Base-by-base conservation (phyloP, 2,888 invertebrate species). In the Pseudoips prasinana region DNA sequence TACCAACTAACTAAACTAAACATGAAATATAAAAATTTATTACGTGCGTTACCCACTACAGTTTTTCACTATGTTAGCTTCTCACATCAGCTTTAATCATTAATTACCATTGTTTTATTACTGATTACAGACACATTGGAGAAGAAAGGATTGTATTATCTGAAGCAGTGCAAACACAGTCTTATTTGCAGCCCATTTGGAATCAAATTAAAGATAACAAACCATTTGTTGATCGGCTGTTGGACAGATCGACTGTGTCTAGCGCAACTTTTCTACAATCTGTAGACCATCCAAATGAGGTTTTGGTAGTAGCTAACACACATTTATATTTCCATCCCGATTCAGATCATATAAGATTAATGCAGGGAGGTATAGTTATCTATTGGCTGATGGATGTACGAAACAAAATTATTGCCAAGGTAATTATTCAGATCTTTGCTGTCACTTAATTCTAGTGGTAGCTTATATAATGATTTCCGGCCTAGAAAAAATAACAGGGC, bases 291-390 rank as follows among this genome's bases (percentile, higher is more conserved):
- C 79, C 83, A 1, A 76, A 84, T 37, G 90, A 93, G 56, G 76
- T 92, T 33, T 58, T 95, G 19, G 66, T 95, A 20, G 85, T 94
- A 46, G 97, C 94, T 8, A 98, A 97, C 67, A 97, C 96, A 1
- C 98, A 99, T 88, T 90, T 98, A 27, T 98, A 96, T 83, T 98
- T 97, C 65, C 96, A 96, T 72, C 97, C 97, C 0, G 93, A 95
- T 73, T 95, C 98, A 3, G 95, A 96, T 77, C 96, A 97, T 64
- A 94, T 98, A 52, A 90, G 98, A 42, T 83, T 98, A 2, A 71
- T 98, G 10, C 98, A 98, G 89, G 93, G 93, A 17, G 94, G 93
- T 17, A 91, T 94, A 44, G 90, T 92, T 10, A 90, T 97, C 46
- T 84, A 91, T 23, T 95, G 94, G 83, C 65, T 97, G 10, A 90